A percentile compares a stretch with the other conserved stretches of the same genome.
Conservation (phyloP, 1,140 invertebrate genomes). For the Matsumurasca onukii region DNA sequence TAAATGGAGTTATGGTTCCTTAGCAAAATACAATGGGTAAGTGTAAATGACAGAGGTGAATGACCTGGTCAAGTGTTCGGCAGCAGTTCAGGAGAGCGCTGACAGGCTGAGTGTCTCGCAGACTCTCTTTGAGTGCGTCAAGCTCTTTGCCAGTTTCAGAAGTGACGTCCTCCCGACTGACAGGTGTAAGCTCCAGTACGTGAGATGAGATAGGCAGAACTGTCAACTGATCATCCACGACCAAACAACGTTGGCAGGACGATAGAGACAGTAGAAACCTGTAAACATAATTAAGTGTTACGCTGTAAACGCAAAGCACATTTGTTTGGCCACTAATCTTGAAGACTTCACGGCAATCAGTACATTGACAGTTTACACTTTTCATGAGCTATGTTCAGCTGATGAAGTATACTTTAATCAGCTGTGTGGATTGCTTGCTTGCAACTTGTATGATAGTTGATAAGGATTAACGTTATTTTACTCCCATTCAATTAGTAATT, state of each 20-base stretch:
- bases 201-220: conserved; percentile 92
- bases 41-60: conserved; percentile 13
- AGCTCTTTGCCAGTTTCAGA: conserved; percentile 61
- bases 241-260: conserved; percentile 84
- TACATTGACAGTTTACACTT: too few relatives aligned
- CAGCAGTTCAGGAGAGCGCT: conserved; percentile 89
- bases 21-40: not conserved
- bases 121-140: conserved; percentile 67
- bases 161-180: conserved; percentile 52
- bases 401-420: too few relatives aligned
- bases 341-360: too few relatives aligned
- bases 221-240: conserved; percentile 91
- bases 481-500: too few relatives aligned
- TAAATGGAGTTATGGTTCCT: not conserved
- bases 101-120: conserved; percentile 88
- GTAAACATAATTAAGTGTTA: too few relatives aligned
- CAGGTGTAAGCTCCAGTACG: conserved; percentile 73
- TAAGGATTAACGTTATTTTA: too few relatives aligned
- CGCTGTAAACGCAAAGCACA: too few relatives aligned
- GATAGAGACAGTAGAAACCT: conserved; percentile 91
- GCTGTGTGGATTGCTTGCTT: too few relatives aligned
- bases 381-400: too few relatives aligned
- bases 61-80: conserved; percentile 88
- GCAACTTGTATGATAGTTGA: too few relatives aligned
- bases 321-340: too few relatives aligned